Evolutionary conservation across 2,888 invertebrate genomes (phyloP).

Genomic region (Drosophila rellima): DNA sequence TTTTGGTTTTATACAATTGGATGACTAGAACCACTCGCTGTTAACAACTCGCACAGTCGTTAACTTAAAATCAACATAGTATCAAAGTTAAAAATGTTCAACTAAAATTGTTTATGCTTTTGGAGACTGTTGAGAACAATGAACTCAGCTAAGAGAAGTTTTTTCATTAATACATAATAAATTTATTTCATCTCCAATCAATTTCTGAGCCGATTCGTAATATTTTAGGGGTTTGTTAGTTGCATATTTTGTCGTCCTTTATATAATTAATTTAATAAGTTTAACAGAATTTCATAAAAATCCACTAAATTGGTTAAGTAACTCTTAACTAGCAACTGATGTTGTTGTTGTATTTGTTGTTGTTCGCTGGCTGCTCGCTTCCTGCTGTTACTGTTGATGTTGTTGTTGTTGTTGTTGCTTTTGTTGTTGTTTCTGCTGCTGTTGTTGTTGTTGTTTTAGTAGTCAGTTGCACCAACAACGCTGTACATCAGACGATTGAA

Average conservation of each 20-base stretch:
- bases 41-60: constrained; percentile 42
- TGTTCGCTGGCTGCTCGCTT: constrained; percentile 18
- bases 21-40: constrained; percentile 75
- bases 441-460: constrained; percentile 83
- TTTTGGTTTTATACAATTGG: constrained; percentile 55
- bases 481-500: constrained; percentile 97
- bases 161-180: constrained; percentile 34
- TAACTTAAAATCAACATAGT: constrained; percentile 52
- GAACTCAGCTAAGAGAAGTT: constrained; percentile 40
- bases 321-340: constrained; percentile 62
- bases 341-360: constrained; percentile 30
- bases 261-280: constrained; percentile 73
- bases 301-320: constrained; percentile 78
- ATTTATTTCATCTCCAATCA: constrained; percentile 68
- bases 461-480: constrained; percentile 92
- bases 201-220: constrained; percentile 68
- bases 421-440: constrained; percentile 31
- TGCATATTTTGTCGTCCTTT: constrained; percentile 58
- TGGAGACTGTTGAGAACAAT: constrained; percentile 37
- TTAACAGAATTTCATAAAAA: constrained; percentile 78
- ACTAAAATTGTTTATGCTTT: constrained; percentile 42
- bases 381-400: constrained; percentile 34
- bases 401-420: constrained; percentile 29
- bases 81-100: constrained; percentile 42
- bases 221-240: constrained; percentile 69